Evolutionary conservation across 37 sponge, comb jelly and placozoan genomes (phyloP), one percentile per base, ranked within the genome.

Genomic region (Chondrosia reniformis): DNA sequence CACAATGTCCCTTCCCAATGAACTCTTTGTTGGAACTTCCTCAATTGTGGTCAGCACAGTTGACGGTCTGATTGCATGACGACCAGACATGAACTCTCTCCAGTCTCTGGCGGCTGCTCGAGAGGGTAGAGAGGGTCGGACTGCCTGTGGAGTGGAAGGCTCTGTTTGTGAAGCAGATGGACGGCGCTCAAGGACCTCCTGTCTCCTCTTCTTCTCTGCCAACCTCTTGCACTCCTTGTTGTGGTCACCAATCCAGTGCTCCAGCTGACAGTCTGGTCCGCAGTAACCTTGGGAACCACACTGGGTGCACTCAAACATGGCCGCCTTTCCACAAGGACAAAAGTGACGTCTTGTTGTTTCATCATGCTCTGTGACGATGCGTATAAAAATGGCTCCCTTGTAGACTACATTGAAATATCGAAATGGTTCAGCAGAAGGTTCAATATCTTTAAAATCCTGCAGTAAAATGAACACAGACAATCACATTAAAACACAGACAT

Each of bases 371-470:
- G 24, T 24, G 22, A 91, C 84, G 19, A 80, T 46, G 32, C 89
- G 64, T 24, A 91, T 67, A 65, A 82, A 88, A 46, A 95, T 79
- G 4, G 74, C 72, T 36, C 63, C 77, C 4, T 74, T 76, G 69
- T 86, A 93, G 24, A 93, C 93, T 28, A 88, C 57, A 46, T 83
- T 83, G 24, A 93, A 86, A 82, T 88, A 93, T 87, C 83, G 83
- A 54, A 77, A 78, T 63, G 85, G 87, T 75, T 93, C 93, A 13
- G 80, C 63, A 3, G 85, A 83, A 0, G 93, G 93, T 42, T 93
- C 93, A 43, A 93, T 85, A 55, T 88, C 89, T 41, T 61, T 37
- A 7, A 93, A 74, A 36, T 93, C 83, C 46, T 85, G n/a, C 52
- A 49, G 52, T 10, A 19, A 15, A 19, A 13, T 59, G 22, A 59